Percentiles rank a stretch among this genome's conserved stretches.
Conservation (phyloP, 2,888 invertebrate genomes). For the Heliconius erato region DNA sequence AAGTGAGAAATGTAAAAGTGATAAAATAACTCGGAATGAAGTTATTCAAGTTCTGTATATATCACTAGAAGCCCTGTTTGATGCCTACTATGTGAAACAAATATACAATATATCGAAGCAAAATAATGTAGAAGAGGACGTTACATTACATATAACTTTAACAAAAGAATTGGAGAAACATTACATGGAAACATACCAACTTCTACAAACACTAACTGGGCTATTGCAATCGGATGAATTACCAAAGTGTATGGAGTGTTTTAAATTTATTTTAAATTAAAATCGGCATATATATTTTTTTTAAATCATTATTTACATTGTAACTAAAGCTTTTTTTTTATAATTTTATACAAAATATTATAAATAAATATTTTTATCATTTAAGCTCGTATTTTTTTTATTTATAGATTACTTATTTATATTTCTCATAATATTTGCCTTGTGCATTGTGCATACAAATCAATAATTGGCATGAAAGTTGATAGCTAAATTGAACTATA, state of each 20-base stretch:
- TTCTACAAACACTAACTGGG: not conserved
- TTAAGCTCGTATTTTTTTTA: not conserved
- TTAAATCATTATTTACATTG: not conserved
- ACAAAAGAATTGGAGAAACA: slow-evolving; percentile 69
- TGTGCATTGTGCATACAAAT: not conserved
- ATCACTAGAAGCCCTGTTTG: slow-evolving; percentile 72
- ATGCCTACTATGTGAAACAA: slow-evolving; percentile 68
- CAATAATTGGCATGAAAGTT: too few relatives aligned
- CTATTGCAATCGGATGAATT: not conserved
- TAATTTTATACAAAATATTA: not conserved
- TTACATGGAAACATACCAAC: slow-evolving; percentile 62
- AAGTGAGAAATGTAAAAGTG: slow-evolving; percentile 31
- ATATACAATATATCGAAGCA: slow-evolving; percentile 68
- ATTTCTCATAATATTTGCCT: not conserved
- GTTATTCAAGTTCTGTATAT: slow-evolving; percentile 67
- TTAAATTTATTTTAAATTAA: slow-evolving; percentile 3
- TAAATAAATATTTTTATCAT: not conserved
- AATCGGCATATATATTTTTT: too few relatives aligned
- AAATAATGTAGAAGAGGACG: slow-evolving; percentile 61
- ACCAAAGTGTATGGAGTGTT: slow-evolving; percentile 12
- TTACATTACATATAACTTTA: slow-evolving; percentile 43
- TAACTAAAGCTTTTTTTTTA: not conserved
- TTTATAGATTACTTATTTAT: not conserved
- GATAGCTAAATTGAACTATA: too few relatives aligned
- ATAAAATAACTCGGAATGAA: slow-evolving; percentile 58